Percentiles rank a stretch among this genome's conserved stretches.
These are phyloP conservation scores for Pteria penguin DNA, from an alignment of 2,888 invertebrate species.

Conservation along the genomic window DNA sequence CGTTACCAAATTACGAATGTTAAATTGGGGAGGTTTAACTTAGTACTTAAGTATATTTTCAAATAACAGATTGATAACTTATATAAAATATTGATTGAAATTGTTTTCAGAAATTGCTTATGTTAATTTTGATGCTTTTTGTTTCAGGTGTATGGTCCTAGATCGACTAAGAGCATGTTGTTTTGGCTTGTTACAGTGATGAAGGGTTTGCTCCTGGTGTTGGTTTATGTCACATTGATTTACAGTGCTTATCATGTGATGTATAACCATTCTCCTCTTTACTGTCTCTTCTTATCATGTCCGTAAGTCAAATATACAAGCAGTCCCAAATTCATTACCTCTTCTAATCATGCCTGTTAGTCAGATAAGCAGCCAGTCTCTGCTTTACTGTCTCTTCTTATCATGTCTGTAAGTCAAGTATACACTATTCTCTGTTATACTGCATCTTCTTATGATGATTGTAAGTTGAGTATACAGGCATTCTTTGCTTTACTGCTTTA, in stretches of 20 bases:
- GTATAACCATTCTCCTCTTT: conserved; percentile 85
- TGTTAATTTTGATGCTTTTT: no score
- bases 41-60: no score
- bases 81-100: background rate
- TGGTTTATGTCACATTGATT: conserved; percentile 85
- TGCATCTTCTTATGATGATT: no score
- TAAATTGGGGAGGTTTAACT: no score
- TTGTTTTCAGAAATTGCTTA: background rate
- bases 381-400: conserved; percentile 90
- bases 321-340: no score
- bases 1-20: no score
- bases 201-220: conserved; percentile 60
- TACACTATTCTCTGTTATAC: no score
- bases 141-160: conserved; percentile 62
- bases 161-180: conserved; percentile 55
- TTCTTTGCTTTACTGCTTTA: conserved; percentile 89
- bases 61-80: no score
- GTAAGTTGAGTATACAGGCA: conserved; percentile 82
- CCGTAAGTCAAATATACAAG: no score
- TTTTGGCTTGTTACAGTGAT: conserved; percentile 72
- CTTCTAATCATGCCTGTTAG: no score
- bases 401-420: conserved; percentile 97
- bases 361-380: conserved; percentile 83
- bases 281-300: conserved; percentile 91
- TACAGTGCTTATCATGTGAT: conserved; percentile 82